phyloP scores from a whole-genome alignment of 2,888 invertebrate genomes.

The Drosophila longiperda region DNA sequence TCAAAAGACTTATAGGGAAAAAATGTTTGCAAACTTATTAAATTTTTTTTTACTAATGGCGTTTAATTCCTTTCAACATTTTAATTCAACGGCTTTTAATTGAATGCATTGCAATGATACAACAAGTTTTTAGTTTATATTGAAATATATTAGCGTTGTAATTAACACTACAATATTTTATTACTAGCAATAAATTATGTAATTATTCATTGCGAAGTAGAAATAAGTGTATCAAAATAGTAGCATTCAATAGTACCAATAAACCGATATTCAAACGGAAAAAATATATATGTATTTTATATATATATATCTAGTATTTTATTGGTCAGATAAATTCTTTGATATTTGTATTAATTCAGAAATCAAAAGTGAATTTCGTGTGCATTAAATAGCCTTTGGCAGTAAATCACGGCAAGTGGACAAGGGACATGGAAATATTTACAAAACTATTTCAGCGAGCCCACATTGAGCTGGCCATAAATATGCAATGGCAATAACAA shows the following conservation, averaged over 20 bases:
- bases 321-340: background rate
- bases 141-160: background rate
- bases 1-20: background rate
- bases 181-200: slow-evolving; percentile 1
- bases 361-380: slow-evolving; percentile 47
- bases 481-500: slow-evolving; percentile 29
- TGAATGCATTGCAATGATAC: background rate
- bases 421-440: slow-evolving; percentile 35
- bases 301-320: background rate
- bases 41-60: background rate
- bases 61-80: background rate
- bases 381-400: slow-evolving; percentile 43
- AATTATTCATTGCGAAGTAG: background rate
- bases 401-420: slow-evolving; percentile 45
- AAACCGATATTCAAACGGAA: background rate
- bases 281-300: background rate
- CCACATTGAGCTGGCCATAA: slow-evolving; percentile 33
- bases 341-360: slow-evolving; percentile 46
- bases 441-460: slow-evolving; percentile 40
- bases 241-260: background rate
- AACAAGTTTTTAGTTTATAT: background rate
- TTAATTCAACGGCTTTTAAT: background rate
- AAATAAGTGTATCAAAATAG: background rate
- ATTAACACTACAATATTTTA: background rate
- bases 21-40: background rate